Percentiles rank a stretch among this genome's conserved stretches.
Conservation (phyloP, 2,888 invertebrate species). For the Drosophila pseudotakahashii region DNA sequence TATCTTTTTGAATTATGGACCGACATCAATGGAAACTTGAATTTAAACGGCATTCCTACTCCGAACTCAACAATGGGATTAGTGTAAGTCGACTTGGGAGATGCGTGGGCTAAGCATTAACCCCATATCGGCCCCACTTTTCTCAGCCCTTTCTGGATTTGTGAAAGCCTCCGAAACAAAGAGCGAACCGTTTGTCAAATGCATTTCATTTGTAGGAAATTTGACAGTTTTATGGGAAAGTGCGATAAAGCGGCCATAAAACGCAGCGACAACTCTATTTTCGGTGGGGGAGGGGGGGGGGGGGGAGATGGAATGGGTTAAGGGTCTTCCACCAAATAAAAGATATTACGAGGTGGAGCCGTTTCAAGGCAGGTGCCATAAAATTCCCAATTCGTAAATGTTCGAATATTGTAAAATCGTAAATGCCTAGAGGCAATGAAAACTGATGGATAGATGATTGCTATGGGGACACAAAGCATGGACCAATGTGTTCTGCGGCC, state of each 20-base stretch:
- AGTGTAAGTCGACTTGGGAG: background rate
- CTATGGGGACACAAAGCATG: background rate
- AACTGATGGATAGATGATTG: conserved; percentile 22
- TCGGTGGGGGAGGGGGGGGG: background rate
- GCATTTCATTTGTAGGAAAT: conserved; percentile 50
- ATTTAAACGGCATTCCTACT: background rate
- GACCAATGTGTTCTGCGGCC: background rate
- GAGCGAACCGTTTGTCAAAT: conserved; percentile 53
- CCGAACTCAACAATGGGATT: conserved; percentile 15
- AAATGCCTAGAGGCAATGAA: conserved; percentile 29
- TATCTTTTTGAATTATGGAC: background rate
- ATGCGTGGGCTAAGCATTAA: conserved; percentile 27
- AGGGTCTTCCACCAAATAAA: background rate
- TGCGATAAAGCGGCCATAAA: conserved; percentile 38
- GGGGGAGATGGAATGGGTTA: background rate
- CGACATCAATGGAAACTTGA: background rate
- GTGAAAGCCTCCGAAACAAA: conserved; percentile 13
- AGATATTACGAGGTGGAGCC: conserved; percentile 32
- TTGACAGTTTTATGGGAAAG: conserved; percentile 61
- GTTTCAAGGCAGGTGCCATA: conserved; percentile 45
- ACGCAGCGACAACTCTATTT: conserved; percentile 44
- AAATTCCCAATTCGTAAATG: conserved; percentile 22
- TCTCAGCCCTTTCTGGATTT: background rate
- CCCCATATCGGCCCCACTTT: background rate
- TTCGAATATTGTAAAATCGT: conserved; percentile 26